Base-by-base conservation (phyloP, 2,113 vertebrate genomes). In the Boulengeromyrus knoepffleri region DNA sequence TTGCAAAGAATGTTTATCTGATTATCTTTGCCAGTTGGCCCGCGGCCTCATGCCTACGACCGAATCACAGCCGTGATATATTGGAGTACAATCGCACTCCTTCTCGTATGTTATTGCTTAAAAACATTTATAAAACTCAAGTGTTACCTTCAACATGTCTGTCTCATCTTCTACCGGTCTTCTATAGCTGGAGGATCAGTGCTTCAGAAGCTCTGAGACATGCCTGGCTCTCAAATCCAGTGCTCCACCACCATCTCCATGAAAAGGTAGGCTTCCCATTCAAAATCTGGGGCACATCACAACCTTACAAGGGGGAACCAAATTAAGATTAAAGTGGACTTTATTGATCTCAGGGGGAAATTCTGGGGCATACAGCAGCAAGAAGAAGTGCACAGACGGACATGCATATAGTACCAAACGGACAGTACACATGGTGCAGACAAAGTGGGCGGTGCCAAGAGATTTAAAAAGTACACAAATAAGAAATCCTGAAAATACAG, bases 141-240 rank as follows among this genome's bases (percentile, higher is more conserved):
- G 12, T 19, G 31, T 17, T 19, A 17, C 10, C 66, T 36, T 74
- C 36, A 74, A 74, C 4, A 19, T 83, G 27, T 93, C 13, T 92
- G 42, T 88, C 91, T 17, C 93, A 17, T 93, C 66, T 84, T 91
- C 5, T 87, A 2, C n/a, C 93, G 92, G 66, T 85, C 93, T 90
- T 94, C 89, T 90, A 92, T 91, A 99, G 99, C 66, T 99, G 99
- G 98, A 97, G 99, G 93, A 97, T 99, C 94, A 97, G 98, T 62
- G 98, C 99, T 58, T 94, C 95, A 21, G 97, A 98, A 94, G 96
- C 98, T n/a, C 94, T 99, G 91, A 98, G 96, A 91, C 98, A 99
- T 90, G 97, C 97, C 3, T 99, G 99, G 99, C 92, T 99, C 27
- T 97, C 97, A 91, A 96, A 98, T 91, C 94, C 96, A 89, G 94